Conservation (phyloP, 2,888 invertebrate species). For the Volucella inflata region DNA sequence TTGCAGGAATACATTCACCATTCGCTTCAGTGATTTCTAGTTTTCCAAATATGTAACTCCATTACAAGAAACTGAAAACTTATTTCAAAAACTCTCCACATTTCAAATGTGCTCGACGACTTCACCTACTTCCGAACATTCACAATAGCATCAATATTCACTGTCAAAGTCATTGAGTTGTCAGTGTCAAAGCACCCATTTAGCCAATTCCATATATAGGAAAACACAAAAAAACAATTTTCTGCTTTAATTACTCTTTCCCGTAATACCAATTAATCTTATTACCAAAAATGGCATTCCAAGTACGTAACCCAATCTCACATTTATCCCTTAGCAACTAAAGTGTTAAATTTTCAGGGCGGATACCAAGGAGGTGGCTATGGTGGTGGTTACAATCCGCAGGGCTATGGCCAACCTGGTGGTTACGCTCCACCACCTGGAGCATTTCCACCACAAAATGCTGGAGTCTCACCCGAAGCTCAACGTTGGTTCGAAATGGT, state of each 20-base stretch:
- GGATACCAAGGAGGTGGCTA: conserved; percentile 67
- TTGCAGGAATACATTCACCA: too few relatives aligned
- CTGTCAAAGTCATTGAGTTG: conserved; percentile 33
- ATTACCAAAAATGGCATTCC: conserved; percentile 70
- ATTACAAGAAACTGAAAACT: background rate
- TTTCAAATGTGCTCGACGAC: conserved; percentile 29
- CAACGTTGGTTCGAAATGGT: conserved; percentile 93
- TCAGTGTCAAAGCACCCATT: conserved; percentile 69
- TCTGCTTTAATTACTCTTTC: conserved; percentile 54
- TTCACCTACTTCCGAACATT: background rate
- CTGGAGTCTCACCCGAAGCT: conserved; percentile 88
- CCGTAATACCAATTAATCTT: conserved; percentile 48
- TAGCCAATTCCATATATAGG: conserved; percentile 54
- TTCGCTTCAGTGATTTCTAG: too few relatives aligned
- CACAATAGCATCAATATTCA: conserved; percentile 39
- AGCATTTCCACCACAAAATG: conserved; percentile 83
- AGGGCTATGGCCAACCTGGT: conserved; percentile 74
- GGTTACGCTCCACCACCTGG: conserved; percentile 82
- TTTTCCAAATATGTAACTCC: too few relatives aligned
- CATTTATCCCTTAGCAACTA: background rate
- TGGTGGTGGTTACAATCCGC: conserved; percentile 80
- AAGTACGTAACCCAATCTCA: conserved; percentile 50
- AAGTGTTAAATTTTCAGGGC: conserved; percentile 49
- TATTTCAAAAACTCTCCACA: background rate
- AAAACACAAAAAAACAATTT: conserved; percentile 45